A percentile compares a stretch with the other conserved stretches of the same genome.
Evolutionary conservation across 2,113 vertebrate genomes (phyloP).

Genomic region (Harpagus bidentatus): DNA sequence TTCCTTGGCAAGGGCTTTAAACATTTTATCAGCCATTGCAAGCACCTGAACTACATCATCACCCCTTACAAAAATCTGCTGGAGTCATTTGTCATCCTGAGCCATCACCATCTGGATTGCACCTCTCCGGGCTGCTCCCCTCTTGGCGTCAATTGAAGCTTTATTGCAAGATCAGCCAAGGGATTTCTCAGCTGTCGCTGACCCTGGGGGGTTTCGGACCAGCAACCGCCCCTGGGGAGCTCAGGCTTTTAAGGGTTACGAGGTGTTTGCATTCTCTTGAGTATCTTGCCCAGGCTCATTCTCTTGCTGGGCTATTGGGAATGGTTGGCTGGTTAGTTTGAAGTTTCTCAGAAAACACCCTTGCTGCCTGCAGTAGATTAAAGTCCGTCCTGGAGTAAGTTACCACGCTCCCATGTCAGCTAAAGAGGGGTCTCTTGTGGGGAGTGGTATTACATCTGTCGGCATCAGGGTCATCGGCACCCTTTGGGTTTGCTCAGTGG

Average conservation of each 20-base stretch:
- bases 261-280: background rate
- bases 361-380: background rate
- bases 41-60: slow-evolving; percentile 30
- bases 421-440: background rate
- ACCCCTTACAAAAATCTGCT: slow-evolving; percentile 16
- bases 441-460: background rate
- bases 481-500: background rate
- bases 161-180: background rate
- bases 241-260: background rate
- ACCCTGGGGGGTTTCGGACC: background rate
- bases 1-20: slow-evolving; percentile 32
- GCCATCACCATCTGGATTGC: background rate
- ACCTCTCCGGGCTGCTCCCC: background rate
- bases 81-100: slow-evolving; percentile 12
- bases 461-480: background rate
- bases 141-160: background rate
- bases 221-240: background rate
- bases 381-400: background rate
- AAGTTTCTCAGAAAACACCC: background rate
- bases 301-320: background rate
- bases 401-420: background rate
- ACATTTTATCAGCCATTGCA: slow-evolving; percentile 32
- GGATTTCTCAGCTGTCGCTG: background rate
- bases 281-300: background rate
- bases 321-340: background rate